Percentiles rank a stretch among this genome's conserved stretches.
These are phyloP conservation scores for Danio tinwini DNA, from an alignment of 2,797 vertebrate genomes.

Conservation along the genomic window DNA sequence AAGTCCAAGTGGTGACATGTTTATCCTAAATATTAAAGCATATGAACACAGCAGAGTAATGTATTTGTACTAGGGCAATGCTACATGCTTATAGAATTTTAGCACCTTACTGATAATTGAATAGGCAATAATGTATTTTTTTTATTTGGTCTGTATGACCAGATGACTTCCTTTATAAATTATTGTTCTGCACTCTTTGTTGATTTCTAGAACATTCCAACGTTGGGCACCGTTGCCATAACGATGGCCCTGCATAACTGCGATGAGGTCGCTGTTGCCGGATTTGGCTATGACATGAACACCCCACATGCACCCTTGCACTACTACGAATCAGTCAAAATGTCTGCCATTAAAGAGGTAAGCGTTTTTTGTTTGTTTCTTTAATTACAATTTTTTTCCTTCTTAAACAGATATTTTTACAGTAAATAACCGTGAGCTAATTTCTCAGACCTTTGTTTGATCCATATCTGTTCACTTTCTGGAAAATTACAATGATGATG, in stretches of 20 bases:
- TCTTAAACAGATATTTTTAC: background rate
- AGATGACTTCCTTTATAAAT: background rate
- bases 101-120: background rate
- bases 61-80: too few species aligned
- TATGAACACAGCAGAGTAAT: too few species aligned
- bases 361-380: background rate
- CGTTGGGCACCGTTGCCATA: conserved; percentile 95
- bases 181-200: background rate
- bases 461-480: conserved; percentile 57
- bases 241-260: conserved; percentile 99
- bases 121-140: background rate
- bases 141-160: background rate
- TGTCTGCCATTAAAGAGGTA: conserved; percentile 99
- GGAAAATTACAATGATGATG: conserved; percentile 11
- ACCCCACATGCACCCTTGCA: conserved; percentile 92
- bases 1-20: too few species aligned
- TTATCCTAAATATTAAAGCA: too few species aligned
- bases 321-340: conserved; percentile 96
- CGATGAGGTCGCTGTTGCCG: conserved; percentile 96
- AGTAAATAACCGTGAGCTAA: conserved; percentile 69
- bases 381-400: background rate
- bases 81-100: background rate
- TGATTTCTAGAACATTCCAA: conserved; percentile 91
- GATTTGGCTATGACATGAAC: conserved; percentile 98
- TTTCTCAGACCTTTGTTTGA: conserved; percentile 71